Base-by-base conservation (phyloP, 1,140 invertebrate genomes). In the Araneus ventricosus region DNA sequence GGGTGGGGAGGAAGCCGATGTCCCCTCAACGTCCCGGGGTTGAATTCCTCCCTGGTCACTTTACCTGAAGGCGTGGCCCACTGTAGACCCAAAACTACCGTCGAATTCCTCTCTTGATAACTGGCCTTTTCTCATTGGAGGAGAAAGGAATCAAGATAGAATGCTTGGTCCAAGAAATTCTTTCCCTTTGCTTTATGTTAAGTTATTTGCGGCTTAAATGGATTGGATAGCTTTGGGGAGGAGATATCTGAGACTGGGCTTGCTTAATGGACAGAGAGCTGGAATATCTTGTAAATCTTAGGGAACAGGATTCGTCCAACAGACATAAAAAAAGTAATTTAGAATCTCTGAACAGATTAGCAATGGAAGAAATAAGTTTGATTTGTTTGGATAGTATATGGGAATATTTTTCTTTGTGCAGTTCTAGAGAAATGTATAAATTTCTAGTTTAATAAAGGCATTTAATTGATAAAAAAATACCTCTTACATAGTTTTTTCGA, bases 31-130 rank as follows among this genome's bases (percentile, higher is more conserved):
- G 24, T 52, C 41, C 14, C 24, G 27, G 82, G 39, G 39, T 8
- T 30, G 39, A 27, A 57, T 84, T 52, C 82, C 39, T 84, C 10
- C 24, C 52, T 84, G 82, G 82, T 41, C 82, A 84, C 24, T 52
- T 52, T 52, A 45, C n/a, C 82, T 84, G 88, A 30, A 80, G 88
- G 88, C 88, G 88, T 41, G 88, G 88, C 57, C 80, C 57, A n/a
- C n/a, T n/a, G 41, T 80, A 59, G 61, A 4, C 20, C 39, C 14
- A 39, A 34, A 34, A 37, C 34, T 59, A 88, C 57, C 30, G 80
- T 90, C 67, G 70, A 70, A 80, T 90, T 90, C 70, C 52, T 80
- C 34, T 63, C 88, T 45, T 80, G 52, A 57, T 39, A 37, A n/a
- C 63, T 45, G 24, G 27, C 24, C 22, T 79, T 70, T 90, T 90